A percentile compares a stretch with the other conserved stretches of the same genome.
Evolutionary conservation across 2,888 invertebrate genomes (phyloP).

Genomic region (Tinea semifulvella): DNA sequence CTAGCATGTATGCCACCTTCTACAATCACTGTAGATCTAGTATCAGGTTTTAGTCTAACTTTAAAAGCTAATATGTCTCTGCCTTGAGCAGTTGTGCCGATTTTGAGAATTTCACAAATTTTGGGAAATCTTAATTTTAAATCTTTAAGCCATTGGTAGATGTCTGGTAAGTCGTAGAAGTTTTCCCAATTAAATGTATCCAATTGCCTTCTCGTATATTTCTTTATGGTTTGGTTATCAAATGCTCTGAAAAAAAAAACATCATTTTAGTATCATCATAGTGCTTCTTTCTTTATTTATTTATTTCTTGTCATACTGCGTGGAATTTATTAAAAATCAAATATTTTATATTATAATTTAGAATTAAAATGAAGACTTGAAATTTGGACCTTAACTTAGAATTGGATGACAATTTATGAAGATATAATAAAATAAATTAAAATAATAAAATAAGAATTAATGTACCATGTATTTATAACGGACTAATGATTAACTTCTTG

Average conservation of each 20-base stretch:
- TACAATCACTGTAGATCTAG: slow-evolving; percentile 58
- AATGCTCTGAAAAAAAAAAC: slow-evolving; percentile 32
- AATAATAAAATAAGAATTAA: no score
- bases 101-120: slow-evolving; percentile 36
- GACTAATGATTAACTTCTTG: no score
- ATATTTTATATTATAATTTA: no score
- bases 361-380: no score
- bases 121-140: slow-evolving; percentile 45
- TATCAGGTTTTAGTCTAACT: slow-evolving; percentile 17
- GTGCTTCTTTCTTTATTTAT: no score
- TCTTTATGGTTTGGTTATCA: slow-evolving; percentile 37
- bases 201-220: slow-evolving; percentile 39
- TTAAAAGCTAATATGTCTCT: slow-evolving; percentile 37
- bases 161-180: slow-evolving; percentile 67
- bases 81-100: slow-evolving; percentile 47
- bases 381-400: no score
- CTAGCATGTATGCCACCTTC: slow-evolving; percentile 75
- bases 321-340: no score
- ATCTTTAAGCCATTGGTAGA: slow-evolving; percentile 65
- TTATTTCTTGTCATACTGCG: no score
- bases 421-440: no score
- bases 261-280: no score
- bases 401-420: no score
- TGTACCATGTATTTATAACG: no score
- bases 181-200: slow-evolving; percentile 56